A percentile compares a stretch with the other conserved stretches of the same genome.
phyloP scores from a whole-genome alignment of 2,888 invertebrate species.

The Podotricha telesiphe region DNA sequence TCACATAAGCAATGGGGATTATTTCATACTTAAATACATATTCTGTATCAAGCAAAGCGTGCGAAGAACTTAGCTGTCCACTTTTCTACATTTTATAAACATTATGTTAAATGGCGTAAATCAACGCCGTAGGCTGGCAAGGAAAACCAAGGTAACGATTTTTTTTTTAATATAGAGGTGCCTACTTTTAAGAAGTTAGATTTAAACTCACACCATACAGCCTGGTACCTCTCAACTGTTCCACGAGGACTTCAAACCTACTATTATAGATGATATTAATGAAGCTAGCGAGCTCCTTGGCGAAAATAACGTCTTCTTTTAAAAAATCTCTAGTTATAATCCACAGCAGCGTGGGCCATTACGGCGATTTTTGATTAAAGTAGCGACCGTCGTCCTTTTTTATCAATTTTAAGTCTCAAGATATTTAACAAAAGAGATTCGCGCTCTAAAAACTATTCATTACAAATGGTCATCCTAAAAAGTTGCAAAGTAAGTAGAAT shows the following conservation, averaged over 20 bases:
- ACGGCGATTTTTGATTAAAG: slow-evolving; percentile 24
- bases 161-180: too few species aligned
- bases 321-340: not conserved
- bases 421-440: slow-evolving; percentile 24
- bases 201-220: not conserved
- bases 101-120: too few species aligned
- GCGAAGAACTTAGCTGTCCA: too few species aligned
- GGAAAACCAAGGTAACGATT: too few species aligned
- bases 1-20: too few species aligned
- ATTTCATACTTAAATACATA: too few species aligned
- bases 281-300: slow-evolving; percentile 1
- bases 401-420: slow-evolving; percentile 20
- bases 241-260: too few species aligned
- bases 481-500: not conserved
- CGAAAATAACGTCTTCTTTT: not conserved
- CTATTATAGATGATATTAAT: not conserved
- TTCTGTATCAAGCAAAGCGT: too few species aligned
- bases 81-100: too few species aligned
- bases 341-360: slow-evolving; percentile 9
- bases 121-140: too few species aligned
- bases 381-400: slow-evolving; percentile 13
- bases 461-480: slow-evolving; percentile 21
- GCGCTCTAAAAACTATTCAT: slow-evolving; percentile 25
- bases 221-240: not conserved
- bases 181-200: too few species aligned